Percentiles rank a stretch among this genome's conserved stretches.
Evolutionary conservation across 2,888 invertebrate genomes (phyloP).

Genomic region (Caenorhabditis angaria): DNA sequence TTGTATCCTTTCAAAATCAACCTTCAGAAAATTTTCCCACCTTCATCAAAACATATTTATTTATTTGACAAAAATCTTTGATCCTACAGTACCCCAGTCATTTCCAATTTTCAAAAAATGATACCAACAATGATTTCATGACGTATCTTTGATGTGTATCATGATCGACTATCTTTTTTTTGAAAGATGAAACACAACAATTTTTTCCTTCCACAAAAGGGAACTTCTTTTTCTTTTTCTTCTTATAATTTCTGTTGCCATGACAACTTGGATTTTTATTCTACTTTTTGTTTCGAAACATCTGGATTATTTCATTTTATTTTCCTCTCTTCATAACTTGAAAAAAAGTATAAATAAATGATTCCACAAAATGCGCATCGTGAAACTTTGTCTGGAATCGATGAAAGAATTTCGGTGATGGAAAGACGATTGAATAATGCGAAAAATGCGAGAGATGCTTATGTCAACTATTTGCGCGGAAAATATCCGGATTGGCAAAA

Average conservation of each 20-base stretch:
- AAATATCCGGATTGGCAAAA: constrained; percentile 57
- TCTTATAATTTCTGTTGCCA: not conserved
- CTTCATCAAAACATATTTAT: constrained; percentile 12
- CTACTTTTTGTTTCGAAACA: not conserved
- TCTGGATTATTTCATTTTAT: not conserved
- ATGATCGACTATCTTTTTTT: not conserved
- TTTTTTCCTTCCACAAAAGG: too few species aligned
- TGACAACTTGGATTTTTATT: too few species aligned
- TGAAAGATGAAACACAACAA: not conserved
- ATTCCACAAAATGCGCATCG: not conserved
- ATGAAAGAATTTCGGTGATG: constrained; percentile 41
- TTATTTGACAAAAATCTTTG: too few species aligned
- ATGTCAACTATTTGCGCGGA: constrained; percentile 47
- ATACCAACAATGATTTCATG: not conserved
- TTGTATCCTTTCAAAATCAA: too few species aligned
- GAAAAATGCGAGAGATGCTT: constrained; percentile 46
- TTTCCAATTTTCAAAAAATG: too few species aligned
- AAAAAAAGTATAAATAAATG: not conserved
- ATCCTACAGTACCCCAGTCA: not conserved
- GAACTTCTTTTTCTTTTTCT: not conserved
- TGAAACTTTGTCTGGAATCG: constrained; percentile 22
- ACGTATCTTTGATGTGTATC: not conserved
- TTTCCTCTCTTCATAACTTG: constrained; percentile 2
- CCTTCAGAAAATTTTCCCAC: constrained; percentile 32
- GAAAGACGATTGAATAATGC: constrained; percentile 52